Evolutionary conservation across 2,113 vertebrate species (phyloP), one percentile per base, ranked within the genome.

Genomic region (Brienomyrus longianalis): DNA sequence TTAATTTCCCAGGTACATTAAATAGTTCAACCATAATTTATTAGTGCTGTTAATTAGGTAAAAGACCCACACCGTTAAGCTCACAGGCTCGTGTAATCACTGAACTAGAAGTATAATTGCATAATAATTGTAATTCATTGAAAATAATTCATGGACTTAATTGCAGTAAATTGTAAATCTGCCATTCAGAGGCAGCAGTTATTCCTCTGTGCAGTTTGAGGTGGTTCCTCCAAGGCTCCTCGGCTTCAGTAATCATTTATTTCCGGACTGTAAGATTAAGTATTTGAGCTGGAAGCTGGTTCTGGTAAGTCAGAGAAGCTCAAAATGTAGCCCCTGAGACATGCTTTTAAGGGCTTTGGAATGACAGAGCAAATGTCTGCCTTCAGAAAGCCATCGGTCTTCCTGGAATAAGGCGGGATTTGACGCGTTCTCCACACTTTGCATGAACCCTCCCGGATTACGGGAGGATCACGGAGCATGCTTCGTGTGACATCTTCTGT

Each of bases 161-260:
- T 91, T 89, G 89, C 50, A 74, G 39, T 56, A 48, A 85, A 90
- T 74, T 70, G 90, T 62, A 91, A 89, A 77, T 50, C 86, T 89
- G 51, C 70, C 87, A 84, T 21, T 87, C 45, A 74, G 52, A 83
- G 80, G 19, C 77, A 86, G 83, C 87, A 91, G 90, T 90, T 89
- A 92, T 86, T 77, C n/a, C 47, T 51, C 27, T 83, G 88, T 87
- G 15, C 15, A 39, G 27, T 21, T 54, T 1, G 85, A n/a, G 23
- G 27, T 27, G 45, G 13, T 50, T 86, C 48, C 45, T 86, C 74
- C 15, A 15, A 80, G 74, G 74, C 74, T 35, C 35, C 15, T 43
- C 10, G 74, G 5, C 74, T 80, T 43, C 35, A 43, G 31, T 80
- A 80, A 80, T 80, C 74, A 43, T 80, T 80, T 80, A 80, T 80